A percentile compares a stretch with the other conserved stretches of the same genome.
These are phyloP conservation scores for Ptychochromis oligacanthus DNA, from an alignment of 2,113 vertebrate species.

Conservation along the genomic window DNA sequence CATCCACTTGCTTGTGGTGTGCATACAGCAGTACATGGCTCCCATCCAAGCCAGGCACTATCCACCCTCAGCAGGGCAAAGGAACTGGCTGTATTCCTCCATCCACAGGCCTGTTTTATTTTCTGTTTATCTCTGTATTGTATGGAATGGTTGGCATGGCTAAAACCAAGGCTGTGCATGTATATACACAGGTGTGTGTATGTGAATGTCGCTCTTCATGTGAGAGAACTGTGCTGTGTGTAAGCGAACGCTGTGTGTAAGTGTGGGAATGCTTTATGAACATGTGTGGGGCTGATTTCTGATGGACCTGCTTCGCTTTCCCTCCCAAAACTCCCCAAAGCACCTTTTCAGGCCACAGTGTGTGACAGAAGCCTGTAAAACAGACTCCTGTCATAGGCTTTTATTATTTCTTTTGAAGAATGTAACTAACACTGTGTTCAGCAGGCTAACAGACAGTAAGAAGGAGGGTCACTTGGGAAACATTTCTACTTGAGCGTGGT, in stretches of 20 bases:
- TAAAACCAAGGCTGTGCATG: conserved; percentile 45
- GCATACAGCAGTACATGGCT: conserved; percentile 35
- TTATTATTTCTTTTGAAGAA: conserved; percentile 61
- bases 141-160: conserved; percentile 33
- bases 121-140: conserved; percentile 39
- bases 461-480: not conserved
- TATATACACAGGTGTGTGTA: conserved; percentile 38
- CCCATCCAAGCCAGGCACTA: conserved; percentile 5
- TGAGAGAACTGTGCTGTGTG: conserved; percentile 25
- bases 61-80: not conserved
- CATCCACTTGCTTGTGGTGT: conserved; percentile 14
- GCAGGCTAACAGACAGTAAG: conserved; percentile 15
- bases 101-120: conserved; percentile 38
- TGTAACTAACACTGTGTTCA: conserved; percentile 55
- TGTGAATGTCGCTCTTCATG: conserved; percentile 18
- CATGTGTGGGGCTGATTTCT: conserved; percentile 17
- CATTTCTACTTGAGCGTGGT: not conserved
- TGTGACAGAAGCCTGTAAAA: conserved; percentile 49
- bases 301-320: conserved; percentile 27
- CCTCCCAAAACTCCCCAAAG: conserved; percentile 25
- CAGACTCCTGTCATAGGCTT: conserved; percentile 55
- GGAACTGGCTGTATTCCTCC: conserved; percentile 25
- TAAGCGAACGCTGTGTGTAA: not conserved
- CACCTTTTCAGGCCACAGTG: conserved; percentile 72
- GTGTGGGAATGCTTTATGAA: not conserved